These are phyloP conservation scores for Deroplatys truncata DNA, from an alignment of 2,888 invertebrate species.

Conservation along the genomic window DNA sequence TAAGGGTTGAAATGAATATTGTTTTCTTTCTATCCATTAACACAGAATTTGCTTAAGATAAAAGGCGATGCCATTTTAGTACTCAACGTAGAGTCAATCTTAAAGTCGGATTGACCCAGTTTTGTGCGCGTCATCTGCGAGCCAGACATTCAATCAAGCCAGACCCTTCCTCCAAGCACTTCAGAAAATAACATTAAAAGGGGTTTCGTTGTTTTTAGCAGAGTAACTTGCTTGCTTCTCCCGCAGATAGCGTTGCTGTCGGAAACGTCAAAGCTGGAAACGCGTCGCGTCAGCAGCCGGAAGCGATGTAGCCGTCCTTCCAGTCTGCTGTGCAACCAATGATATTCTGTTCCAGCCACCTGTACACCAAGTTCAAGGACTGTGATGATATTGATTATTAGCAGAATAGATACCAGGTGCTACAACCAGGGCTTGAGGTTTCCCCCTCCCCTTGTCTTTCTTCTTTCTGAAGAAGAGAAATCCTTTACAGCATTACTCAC, in stretches of 20 bases:
- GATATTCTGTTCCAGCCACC: neutral
- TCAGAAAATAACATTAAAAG: neutral
- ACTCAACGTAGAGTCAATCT: no score
- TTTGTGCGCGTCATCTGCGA: neutral
- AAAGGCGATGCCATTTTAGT: no score
- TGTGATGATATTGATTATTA: neutral
- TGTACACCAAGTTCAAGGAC: neutral
- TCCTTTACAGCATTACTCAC: no score
- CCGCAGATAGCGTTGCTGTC: neutral
- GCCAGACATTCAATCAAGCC: neutral
- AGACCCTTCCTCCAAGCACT: neutral
- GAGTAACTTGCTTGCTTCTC: neutral
- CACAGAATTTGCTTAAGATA: no score
- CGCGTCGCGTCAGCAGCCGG: neutral
- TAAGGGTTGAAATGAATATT: no score
- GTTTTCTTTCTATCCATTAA: no score
- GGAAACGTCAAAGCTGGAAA: neutral
- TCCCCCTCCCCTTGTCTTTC: no score
- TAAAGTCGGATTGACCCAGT: neutral
- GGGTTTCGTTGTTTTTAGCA: neutral
- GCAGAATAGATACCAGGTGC: neutral
- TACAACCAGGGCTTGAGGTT: neutral
- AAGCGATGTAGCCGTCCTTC: neutral
- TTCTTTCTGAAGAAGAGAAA: no score
- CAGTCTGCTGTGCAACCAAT: neutral